phyloP scores from a whole-genome alignment of 2,888 invertebrate genomes.

The Peribatodes rhomboidaria region DNA sequence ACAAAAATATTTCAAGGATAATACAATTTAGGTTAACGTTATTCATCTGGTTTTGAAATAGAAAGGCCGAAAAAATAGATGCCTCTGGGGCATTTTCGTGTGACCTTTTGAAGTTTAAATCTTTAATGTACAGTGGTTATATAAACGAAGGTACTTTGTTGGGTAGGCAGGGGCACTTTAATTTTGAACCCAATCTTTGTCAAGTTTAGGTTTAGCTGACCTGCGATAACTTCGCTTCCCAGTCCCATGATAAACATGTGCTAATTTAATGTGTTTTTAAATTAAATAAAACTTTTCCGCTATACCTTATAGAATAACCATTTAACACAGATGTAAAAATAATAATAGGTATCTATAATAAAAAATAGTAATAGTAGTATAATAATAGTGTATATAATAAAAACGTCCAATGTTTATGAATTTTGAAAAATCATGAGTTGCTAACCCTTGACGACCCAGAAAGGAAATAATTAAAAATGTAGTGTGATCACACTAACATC shows the following conservation, averaged over 20 bases:
- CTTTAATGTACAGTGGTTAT: slow-evolving; percentile 30
- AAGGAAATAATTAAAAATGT: too few species aligned
- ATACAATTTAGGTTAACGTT: slow-evolving; percentile 2
- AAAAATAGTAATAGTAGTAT: too few species aligned
- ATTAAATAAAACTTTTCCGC: too few species aligned
- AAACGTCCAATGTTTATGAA: too few species aligned
- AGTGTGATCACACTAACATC: too few species aligned
- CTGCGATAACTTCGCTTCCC: not conserved
- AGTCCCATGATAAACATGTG: not conserved
- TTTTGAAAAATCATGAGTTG: too few species aligned
- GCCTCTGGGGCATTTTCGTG: slow-evolving; percentile 34
- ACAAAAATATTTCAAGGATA: slow-evolving; percentile 1
- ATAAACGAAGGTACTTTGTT: slow-evolving; percentile 17
- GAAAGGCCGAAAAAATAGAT: slow-evolving; percentile 31
- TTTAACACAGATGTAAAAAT: too few species aligned
- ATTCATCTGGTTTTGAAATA: slow-evolving; percentile 29
- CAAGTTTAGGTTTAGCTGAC: slow-evolving; percentile 15
- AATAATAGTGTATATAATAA: too few species aligned
- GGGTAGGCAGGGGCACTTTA: slow-evolving; percentile 13
- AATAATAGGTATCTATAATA: too few species aligned
- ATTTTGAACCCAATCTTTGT: slow-evolving; percentile 17
- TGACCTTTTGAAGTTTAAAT: slow-evolving; percentile 44
- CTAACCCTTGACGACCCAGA: too few species aligned
- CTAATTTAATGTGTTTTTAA: not conserved
- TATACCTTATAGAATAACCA: too few species aligned